Conservation (phyloP, 2,888 invertebrate genomes). For the Agrochola macilenta region DNA sequence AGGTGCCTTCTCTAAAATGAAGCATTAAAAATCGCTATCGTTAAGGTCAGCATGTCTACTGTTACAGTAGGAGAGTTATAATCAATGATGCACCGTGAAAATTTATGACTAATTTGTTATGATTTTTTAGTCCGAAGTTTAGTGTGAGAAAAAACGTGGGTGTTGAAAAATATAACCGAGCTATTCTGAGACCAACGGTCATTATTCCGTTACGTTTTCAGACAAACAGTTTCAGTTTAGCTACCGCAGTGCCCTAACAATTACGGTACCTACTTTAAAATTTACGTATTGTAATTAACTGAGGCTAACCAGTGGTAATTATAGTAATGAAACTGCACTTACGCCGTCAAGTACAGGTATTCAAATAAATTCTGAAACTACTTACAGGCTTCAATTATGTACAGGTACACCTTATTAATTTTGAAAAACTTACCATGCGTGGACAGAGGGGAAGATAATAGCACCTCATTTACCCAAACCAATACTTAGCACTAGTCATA, state of each 20-base stretch:
- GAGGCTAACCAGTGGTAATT: constrained; percentile 38
- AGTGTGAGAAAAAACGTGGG: constrained; percentile 46
- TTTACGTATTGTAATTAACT: constrained; percentile 28
- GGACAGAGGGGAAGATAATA: constrained; percentile 11
- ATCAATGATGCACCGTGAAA: constrained; percentile 81
- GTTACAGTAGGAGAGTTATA: constrained; percentile 80
- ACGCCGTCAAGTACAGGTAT: constrained; percentile 30
- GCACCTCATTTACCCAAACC: constrained; percentile 12
- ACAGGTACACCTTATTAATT: constrained; percentile 12
- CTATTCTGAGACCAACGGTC: not conserved
- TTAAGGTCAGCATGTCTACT: constrained; percentile 75
- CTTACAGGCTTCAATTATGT: constrained; percentile 4
- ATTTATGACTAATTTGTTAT: constrained; percentile 79
- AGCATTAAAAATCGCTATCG: constrained; percentile 80
- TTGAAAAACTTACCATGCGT: constrained; percentile 15
- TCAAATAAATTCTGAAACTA: constrained; percentile 47
- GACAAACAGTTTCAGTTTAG: constrained; percentile 6
- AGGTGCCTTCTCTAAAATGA: constrained; percentile 74
- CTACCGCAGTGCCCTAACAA: constrained; percentile 26
- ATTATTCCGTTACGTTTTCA: not conserved
- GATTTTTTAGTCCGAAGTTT: constrained; percentile 50
- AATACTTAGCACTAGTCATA: constrained; percentile 28
- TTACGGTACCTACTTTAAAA: constrained; percentile 14
- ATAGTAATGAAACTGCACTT: constrained; percentile 44
- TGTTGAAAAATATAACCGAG: constrained; percentile 1